Evolutionary conservation across 2,113 vertebrate species (phyloP).

Genomic region (Cettia cetti): DNA sequence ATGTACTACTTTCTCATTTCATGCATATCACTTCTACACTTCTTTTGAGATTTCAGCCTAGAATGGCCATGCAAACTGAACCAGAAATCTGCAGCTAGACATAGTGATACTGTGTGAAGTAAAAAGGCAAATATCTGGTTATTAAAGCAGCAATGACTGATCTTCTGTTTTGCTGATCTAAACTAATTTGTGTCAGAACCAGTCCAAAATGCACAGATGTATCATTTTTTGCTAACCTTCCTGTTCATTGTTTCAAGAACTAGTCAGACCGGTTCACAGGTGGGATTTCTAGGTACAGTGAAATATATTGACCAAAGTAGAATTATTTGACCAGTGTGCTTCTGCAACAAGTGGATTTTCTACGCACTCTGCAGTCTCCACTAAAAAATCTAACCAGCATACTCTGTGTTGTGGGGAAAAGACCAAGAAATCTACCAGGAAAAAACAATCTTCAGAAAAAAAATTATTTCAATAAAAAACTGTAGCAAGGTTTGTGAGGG

Average conservation of each 20-base stretch:
- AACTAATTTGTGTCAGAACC: neutral
- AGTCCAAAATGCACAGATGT: neutral
- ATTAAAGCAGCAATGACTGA: neutral
- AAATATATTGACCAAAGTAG: neutral
- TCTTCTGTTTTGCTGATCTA: neutral
- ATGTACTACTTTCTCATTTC: neutral
- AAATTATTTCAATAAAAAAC: conserved; percentile 13
- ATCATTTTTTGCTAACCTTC: neutral
- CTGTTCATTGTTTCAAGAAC: neutral
- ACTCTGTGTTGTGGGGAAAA: neutral
- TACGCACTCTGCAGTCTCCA: neutral
- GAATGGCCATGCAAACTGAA: neutral
- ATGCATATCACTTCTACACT: neutral
- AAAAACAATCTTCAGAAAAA: neutral
- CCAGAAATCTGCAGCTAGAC: neutral
- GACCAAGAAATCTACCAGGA: neutral
- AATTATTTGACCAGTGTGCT: neutral
- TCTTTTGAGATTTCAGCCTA: neutral
- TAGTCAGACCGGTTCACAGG: neutral
- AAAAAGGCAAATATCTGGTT: neutral
- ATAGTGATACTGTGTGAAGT: neutral
- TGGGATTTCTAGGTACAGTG: neutral
- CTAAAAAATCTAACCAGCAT: neutral
- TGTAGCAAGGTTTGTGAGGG: neutral
- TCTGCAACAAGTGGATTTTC: neutral